Percentiles rank a stretch among this genome's conserved stretches.
phyloP scores from a whole-genome alignment of 1,140 invertebrate genomes.

The Dreissena polymorpha region DNA sequence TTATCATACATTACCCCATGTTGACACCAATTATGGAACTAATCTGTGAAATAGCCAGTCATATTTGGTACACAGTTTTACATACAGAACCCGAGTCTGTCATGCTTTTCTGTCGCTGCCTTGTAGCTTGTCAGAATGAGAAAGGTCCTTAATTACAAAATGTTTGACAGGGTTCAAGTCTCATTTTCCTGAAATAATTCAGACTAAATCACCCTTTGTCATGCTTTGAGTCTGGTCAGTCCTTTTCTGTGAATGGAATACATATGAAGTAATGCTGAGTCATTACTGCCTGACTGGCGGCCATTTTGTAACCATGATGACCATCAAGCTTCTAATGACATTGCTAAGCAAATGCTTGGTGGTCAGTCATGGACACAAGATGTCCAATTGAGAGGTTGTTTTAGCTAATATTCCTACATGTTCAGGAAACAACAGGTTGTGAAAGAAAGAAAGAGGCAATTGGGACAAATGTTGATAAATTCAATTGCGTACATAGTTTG shows the following conservation, averaged over 20 bases:
- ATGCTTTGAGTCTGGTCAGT: neutral
- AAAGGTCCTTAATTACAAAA: conserved; percentile 40
- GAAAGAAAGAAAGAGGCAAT: too few relatives aligned
- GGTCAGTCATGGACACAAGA: too few relatives aligned
- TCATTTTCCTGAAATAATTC: neutral
- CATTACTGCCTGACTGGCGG: too few relatives aligned
- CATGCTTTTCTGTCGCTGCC: conserved; percentile 1
- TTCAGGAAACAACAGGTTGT: too few relatives aligned
- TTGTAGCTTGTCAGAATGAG: conserved; percentile 15
- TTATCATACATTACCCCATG: conserved; percentile 39
- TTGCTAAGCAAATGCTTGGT: neutral
- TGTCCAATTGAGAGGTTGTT: too few relatives aligned
- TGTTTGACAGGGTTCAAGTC: conserved; percentile 39
- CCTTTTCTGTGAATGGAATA: too few relatives aligned
- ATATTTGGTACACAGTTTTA: conserved; percentile 25
- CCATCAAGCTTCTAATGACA: conserved; percentile 27
- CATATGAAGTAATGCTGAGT: too few relatives aligned
- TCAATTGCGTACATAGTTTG: too few relatives aligned
- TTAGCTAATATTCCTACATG: too few relatives aligned
- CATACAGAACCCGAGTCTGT: neutral
- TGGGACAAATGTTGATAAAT: too few relatives aligned
- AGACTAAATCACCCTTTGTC: neutral
- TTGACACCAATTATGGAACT: conserved; percentile 33
- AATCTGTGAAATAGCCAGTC: conserved; percentile 15
- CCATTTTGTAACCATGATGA: conserved; percentile 3